Evolutionary conservation across 2,797 vertebrate genomes (phyloP).

Genomic region (Rhadinocentrus ornatus): DNA sequence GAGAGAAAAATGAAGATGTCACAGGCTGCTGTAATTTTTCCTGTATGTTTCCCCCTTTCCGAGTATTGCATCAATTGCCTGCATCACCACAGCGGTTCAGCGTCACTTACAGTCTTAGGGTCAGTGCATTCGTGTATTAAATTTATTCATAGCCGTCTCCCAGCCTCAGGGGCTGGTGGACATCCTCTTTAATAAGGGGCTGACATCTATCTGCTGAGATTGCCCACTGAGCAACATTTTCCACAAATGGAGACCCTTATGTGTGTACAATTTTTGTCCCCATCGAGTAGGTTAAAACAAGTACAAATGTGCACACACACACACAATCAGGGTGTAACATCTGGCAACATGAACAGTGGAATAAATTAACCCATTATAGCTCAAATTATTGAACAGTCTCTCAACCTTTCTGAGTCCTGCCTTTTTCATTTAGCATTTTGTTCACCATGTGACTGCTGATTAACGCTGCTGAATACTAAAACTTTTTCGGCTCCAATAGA

Average conservation of each 20-base stretch:
- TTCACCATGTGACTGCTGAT: constrained; percentile 19
- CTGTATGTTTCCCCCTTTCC: constrained; percentile 24
- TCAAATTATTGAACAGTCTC: constrained; percentile 49
- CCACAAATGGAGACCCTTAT: constrained; percentile 58
- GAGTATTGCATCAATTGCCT: constrained; percentile 60
- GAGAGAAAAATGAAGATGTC: constrained; percentile 40
- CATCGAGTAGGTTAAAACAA: constrained; percentile 25
- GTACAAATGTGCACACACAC: neutral
- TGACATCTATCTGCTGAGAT: constrained; percentile 76
- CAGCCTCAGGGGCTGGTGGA: constrained; percentile 40
- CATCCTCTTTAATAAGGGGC: constrained; percentile 75
- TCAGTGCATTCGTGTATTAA: constrained; percentile 76
- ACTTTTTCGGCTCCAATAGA: constrained; percentile 18
- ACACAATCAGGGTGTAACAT: constrained; percentile 22
- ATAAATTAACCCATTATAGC: constrained; percentile 64
- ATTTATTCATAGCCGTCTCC: constrained; percentile 80
- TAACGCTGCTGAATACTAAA: constrained; percentile 35
- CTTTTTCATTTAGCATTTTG: constrained; percentile 23
- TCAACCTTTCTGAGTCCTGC: constrained; percentile 29
- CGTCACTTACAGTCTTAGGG: constrained; percentile 76
- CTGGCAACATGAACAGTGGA: constrained; percentile 36
- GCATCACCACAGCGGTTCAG: constrained; percentile 56
- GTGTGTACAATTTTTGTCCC: constrained; percentile 4
- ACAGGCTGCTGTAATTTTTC: constrained; percentile 18
- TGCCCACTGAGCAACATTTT: constrained; percentile 63